Conservation (phyloP, 2,797 vertebrate genomes). For the Tangara arthus region DNA sequence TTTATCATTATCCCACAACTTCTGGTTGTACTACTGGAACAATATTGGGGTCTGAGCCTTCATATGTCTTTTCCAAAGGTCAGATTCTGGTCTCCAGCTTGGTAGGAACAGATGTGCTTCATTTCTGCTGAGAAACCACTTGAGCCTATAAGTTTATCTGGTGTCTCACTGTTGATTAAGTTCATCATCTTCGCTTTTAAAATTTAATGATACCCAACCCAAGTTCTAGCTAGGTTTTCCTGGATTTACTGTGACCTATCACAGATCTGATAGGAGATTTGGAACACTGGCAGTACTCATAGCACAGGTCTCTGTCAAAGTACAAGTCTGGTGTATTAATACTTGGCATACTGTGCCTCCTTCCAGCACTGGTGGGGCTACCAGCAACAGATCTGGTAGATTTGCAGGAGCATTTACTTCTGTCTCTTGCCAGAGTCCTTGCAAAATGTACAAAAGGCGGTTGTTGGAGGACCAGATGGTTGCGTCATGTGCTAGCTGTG, state of each 20-base stretch:
- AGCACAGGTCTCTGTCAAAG: not conserved
- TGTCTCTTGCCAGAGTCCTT: not conserved
- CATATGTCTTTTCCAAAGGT: not conserved
- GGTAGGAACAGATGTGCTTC: not conserved
- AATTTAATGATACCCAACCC: not conserved
- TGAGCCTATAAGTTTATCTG: not conserved
- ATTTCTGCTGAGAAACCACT: not conserved
- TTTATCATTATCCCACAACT: not conserved
- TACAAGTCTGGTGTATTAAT: not conserved
- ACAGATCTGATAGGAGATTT: not conserved
- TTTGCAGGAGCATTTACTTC: not conserved
- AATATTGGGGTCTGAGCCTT: not conserved
- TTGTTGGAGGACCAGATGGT: not conserved
- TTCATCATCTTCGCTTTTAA: not conserved
- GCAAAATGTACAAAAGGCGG: not conserved
- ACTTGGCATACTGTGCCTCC: not conserved
- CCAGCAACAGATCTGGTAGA: not conserved
- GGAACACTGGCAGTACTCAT: not conserved
- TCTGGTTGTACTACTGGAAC: not conserved
- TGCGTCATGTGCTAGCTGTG: slow-evolving; percentile 13
- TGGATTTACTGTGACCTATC: not conserved
- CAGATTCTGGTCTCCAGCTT: not conserved
- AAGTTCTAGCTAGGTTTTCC: not conserved
- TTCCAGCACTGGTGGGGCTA: not conserved
- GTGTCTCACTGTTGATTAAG: not conserved